A percentile compares a stretch with the other conserved stretches of the same genome.
These are phyloP conservation scores for Aphelocoma californica DNA, from an alignment of 2,797 vertebrate genomes.

Conservation along the genomic window DNA sequence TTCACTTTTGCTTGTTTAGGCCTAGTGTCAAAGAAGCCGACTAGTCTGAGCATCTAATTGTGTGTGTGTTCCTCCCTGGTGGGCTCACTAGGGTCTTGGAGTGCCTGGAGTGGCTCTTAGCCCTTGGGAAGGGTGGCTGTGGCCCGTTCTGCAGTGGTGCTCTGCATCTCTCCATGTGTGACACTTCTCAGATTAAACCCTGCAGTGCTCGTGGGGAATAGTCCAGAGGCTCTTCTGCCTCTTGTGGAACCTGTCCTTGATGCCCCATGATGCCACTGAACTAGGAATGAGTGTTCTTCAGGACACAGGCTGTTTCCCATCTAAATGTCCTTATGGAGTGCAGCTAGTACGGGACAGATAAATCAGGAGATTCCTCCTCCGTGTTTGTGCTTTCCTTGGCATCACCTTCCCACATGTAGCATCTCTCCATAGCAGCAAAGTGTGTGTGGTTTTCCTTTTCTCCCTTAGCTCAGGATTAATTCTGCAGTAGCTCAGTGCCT, in stretches of 20 bases:
- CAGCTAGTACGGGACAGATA: not conserved
- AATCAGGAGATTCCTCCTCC: not conserved
- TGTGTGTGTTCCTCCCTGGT: not conserved
- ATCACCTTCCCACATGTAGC: not conserved
- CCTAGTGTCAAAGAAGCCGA: not conserved
- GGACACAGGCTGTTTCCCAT: not conserved
- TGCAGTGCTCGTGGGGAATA: not conserved
- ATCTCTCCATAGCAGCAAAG: not conserved
- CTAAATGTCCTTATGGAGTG: not conserved
- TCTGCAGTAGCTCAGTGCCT: not conserved
- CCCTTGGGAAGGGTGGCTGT: not conserved
- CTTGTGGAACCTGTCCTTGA: not conserved
- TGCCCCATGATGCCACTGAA: not conserved
- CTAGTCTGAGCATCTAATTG: not conserved
- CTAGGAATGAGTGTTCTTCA: not conserved
- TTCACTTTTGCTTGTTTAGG: not conserved
- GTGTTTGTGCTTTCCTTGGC: not conserved
- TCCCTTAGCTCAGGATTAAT: not conserved
- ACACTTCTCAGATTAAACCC: not conserved
- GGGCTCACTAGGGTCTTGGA: not conserved
- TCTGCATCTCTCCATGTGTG: not conserved
- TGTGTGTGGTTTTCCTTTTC: not conserved
- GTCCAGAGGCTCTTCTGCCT: not conserved
- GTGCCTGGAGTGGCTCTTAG: not conserved
- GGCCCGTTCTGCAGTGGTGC: not conserved